Evolutionary conservation across 2,888 invertebrate genomes (phyloP).

Genomic region (Leucoma salicis): DNA sequence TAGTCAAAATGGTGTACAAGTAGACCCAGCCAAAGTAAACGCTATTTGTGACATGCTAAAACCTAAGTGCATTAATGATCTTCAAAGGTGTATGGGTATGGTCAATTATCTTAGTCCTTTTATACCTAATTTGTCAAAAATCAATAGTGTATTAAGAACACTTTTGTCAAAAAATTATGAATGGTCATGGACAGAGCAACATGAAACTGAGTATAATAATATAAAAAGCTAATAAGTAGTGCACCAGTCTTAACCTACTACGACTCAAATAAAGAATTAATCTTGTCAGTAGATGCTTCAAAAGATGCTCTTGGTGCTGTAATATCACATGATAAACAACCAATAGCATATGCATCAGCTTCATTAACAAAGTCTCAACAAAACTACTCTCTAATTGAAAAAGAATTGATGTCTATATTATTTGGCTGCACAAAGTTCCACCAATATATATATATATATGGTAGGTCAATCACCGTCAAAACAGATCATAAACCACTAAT

Average conservation of each 20-base stretch:
- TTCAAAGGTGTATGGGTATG: constrained; percentile 12
- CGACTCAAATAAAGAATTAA: not conserved
- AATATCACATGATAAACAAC: constrained; percentile 4
- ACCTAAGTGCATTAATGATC: constrained; percentile 6
- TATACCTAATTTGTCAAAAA: constrained; percentile 6
- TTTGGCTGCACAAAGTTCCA: not conserved
- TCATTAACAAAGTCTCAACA: constrained; percentile 8
- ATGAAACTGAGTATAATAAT: not conserved
- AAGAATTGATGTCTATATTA: constrained; percentile 26
- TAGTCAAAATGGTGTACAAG: constrained; percentile 10
- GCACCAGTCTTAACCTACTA: not conserved
- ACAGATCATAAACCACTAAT: constrained; percentile 19
- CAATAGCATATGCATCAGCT: constrained; percentile 1
- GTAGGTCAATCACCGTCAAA: constrained; percentile 9
- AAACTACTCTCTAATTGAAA: constrained; percentile 32
- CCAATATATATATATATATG: constrained; percentile 2
- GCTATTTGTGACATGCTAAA: constrained; percentile 19
- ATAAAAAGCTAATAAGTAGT: not conserved
- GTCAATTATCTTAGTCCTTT: constrained; percentile 20
- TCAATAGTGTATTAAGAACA: not conserved
- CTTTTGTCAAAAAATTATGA: not conserved
- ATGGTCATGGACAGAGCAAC: not conserved
- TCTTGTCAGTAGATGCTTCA: constrained; percentile 7
- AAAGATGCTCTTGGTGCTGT: constrained; percentile 9
- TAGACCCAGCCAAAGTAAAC: constrained; percentile 17